Percentiles rank a stretch among this genome's conserved stretches.
Conservation (phyloP, 2,113 vertebrate species). For the Brevimyrus niger region DNA sequence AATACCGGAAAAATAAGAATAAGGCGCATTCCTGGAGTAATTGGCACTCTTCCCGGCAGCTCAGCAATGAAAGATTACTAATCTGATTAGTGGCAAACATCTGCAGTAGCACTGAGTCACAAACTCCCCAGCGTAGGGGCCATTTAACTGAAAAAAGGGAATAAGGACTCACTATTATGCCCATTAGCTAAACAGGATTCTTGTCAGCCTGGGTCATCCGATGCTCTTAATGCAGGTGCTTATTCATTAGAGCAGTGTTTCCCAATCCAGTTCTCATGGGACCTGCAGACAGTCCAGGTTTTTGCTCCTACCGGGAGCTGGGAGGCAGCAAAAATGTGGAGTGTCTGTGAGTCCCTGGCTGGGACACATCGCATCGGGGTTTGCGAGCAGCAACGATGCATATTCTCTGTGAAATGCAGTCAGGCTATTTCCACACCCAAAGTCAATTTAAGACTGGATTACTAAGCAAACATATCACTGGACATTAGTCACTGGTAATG, state of each 20-base stretch:
- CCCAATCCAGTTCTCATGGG: not conserved
- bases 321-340: not conserved
- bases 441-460: not conserved
- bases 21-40: not conserved
- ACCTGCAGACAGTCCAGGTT: not conserved
- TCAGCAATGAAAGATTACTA: not conserved
- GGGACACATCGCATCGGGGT: not conserved
- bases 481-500: not conserved
- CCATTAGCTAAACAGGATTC: not conserved
- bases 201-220: not conserved
- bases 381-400: not conserved
- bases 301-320: not conserved
- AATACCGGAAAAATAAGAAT: not conserved
- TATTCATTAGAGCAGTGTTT: not conserved
- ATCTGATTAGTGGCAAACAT: not conserved
- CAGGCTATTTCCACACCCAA: not conserved
- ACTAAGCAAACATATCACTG: not conserved
- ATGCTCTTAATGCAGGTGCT: not conserved
- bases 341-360: not conserved
- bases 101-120: not conserved
- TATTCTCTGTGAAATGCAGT: not conserved
- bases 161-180: not conserved
- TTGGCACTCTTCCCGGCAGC: not conserved
- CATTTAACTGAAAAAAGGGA: not conserved
- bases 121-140: not conserved